phyloP scores from a whole-genome alignment of 2,113 vertebrate genomes.

The Bubo scandiacus region DNA sequence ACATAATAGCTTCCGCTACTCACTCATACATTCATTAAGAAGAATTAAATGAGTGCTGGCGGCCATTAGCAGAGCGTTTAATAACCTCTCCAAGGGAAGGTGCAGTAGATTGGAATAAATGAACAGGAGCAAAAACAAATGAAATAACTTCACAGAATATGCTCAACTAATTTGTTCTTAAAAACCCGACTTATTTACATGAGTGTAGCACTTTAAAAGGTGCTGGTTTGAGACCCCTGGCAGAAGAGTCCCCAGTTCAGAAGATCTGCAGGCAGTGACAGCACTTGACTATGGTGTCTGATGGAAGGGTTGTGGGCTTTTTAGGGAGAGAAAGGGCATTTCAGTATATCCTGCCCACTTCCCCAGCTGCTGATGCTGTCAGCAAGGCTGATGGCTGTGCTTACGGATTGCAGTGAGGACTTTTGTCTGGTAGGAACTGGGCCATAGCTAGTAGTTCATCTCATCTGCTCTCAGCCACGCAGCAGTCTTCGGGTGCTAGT shows the following conservation, averaged over 20 bases:
- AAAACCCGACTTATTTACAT: not conserved
- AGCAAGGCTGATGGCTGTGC: not conserved
- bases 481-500: not conserved
- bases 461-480: not conserved
- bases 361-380: not conserved
- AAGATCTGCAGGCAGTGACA: not conserved
- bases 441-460: not conserved
- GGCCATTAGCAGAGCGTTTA: conserved; percentile 57
- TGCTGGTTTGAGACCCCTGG: not conserved
- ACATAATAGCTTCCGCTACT: conserved; percentile 50
- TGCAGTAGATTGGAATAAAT: conserved; percentile 61
- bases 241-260: not conserved
- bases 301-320: not conserved
- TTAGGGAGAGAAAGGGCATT: not conserved
- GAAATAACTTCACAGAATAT: conserved; percentile 42
- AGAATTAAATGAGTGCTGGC: conserved; percentile 61
- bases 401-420: not conserved
- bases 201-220: not conserved
- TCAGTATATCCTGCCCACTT: not conserved
- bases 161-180: conserved; percentile 40
- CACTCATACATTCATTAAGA: conserved; percentile 59
- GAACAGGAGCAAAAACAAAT: conserved; percentile 54
- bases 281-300: not conserved
- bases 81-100: conserved; percentile 63
- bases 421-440: not conserved